These are phyloP conservation scores for Megalops atlanticus DNA, from an alignment of 2,113 vertebrate species.

Conservation along the genomic window DNA sequence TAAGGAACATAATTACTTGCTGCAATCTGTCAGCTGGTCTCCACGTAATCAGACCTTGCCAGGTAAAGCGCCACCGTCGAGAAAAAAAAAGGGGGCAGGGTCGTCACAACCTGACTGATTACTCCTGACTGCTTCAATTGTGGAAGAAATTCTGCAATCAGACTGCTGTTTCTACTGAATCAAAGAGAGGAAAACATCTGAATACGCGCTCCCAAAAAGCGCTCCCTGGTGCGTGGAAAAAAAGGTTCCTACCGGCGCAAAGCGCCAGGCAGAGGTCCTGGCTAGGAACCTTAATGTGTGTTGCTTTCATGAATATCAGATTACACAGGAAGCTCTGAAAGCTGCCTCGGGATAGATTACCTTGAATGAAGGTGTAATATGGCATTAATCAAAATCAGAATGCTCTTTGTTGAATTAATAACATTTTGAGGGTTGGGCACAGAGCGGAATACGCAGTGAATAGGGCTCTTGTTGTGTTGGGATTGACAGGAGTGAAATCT, in stretches of 20 bases:
- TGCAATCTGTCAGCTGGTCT: neutral
- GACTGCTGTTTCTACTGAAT: neutral
- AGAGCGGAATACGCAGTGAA: too few species aligned
- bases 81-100: neutral
- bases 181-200: neutral
- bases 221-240: too few species aligned
- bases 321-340: neutral
- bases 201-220: neutral
- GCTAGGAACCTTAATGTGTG: neutral
- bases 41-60: neutral
- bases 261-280: neutral
- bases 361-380: neutral
- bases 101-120: neutral
- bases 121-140: neutral
- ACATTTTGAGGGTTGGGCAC: neutral
- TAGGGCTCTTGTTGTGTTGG: too few species aligned
- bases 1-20: slow-evolving; percentile 2
- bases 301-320: neutral
- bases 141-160: neutral
- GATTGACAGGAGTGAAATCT: too few species aligned
- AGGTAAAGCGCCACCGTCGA: neutral
- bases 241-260: too few species aligned
- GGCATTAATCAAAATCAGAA: neutral
- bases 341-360: neutral
- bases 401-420: neutral